Conservation (phyloP, 2,888 invertebrate genomes). For the Adineta ricciae region DNA sequence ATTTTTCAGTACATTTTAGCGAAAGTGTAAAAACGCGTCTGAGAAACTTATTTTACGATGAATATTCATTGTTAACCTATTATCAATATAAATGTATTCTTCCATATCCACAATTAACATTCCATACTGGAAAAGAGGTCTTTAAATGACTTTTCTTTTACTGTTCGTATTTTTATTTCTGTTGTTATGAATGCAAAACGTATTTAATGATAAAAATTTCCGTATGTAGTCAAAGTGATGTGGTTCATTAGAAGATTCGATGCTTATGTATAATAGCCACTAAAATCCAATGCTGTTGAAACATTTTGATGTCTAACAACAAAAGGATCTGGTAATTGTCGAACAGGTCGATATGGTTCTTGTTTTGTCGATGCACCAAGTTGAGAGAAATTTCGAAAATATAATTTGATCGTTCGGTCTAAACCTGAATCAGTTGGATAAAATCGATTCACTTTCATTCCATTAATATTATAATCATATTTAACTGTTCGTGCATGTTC, state of each 20-base stretch:
- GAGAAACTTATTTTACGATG: no score
- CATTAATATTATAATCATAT: constrained; percentile 26
- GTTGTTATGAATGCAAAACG: no score
- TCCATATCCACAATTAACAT: no score
- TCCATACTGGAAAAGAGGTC: no score
- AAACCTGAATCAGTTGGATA: constrained; percentile 25
- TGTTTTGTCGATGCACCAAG: not conserved
- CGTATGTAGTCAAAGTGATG: no score
- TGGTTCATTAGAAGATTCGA: not conserved
- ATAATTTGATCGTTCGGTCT: constrained; percentile 18
- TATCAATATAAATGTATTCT: no score
- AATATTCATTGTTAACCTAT: no score
- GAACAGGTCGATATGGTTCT: not conserved
- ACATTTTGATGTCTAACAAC: not conserved
- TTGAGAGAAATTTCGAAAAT: constrained; percentile 19
- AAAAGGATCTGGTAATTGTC: not conserved
- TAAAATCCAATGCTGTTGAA: not conserved
- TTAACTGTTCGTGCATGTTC: constrained; percentile 16
- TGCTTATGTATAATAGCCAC: not conserved
- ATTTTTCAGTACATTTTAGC: no score
- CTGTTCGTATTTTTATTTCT: no score
- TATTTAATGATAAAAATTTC: no score
- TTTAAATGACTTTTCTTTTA: no score
- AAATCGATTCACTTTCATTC: constrained; percentile 22
- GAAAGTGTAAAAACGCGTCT: no score